These are phyloP conservation scores for Aphrophora alni DNA, from an alignment of 2,888 invertebrate genomes.

Conservation along the genomic window DNA sequence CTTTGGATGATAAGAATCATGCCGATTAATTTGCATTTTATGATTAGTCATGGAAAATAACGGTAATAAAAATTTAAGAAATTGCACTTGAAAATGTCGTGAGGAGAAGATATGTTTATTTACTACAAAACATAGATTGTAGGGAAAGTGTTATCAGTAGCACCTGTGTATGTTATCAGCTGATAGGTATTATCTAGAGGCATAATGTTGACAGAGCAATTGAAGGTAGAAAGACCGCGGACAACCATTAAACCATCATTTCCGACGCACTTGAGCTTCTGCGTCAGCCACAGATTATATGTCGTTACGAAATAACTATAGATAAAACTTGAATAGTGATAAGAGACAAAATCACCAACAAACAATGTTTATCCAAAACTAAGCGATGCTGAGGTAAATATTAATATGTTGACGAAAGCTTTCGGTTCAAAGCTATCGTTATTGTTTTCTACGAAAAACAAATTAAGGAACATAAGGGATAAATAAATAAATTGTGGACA, in stretches of 20 bases:
- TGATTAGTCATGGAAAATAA: too few species aligned
- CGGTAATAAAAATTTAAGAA: background rate
- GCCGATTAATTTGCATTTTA: too few species aligned
- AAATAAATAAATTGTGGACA: too few species aligned
- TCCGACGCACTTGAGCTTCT: background rate
- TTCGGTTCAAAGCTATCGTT: too few species aligned
- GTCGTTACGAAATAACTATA: background rate
- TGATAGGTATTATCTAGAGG: background rate
- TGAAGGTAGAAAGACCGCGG: conserved; percentile 9
- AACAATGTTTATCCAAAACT: background rate
- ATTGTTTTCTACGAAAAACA: too few species aligned
- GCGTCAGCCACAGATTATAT: background rate
- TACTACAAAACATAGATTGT: background rate
- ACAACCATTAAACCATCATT: conserved; percentile 24
- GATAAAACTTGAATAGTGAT: background rate
- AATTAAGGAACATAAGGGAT: too few species aligned
- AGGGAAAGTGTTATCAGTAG: background rate
- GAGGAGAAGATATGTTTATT: background rate
- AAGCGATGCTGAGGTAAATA: too few species aligned
- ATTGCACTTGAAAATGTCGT: background rate
- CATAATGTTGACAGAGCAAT: conserved; percentile 27
- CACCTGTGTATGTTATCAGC: background rate
- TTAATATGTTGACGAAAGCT: too few species aligned
- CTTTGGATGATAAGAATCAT: too few species aligned
- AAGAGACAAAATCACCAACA: background rate